Evolutionary conservation across 2,797 vertebrate species (phyloP), one percentile per base, ranked within the genome.

Genomic region (Amniataba percoides): DNA sequence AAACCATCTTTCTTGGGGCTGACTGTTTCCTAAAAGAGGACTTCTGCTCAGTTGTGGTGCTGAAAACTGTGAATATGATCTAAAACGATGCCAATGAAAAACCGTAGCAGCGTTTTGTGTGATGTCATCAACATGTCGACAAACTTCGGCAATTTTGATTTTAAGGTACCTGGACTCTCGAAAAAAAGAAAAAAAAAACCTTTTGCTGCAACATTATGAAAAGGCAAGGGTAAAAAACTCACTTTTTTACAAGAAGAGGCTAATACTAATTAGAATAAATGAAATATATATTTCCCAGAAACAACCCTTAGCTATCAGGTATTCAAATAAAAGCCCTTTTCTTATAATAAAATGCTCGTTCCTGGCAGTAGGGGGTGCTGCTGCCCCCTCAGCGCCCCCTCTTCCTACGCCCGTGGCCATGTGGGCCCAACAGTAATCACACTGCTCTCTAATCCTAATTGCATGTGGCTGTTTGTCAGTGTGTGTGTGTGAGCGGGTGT

Each of bases 391-490:
- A 14, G 25, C 43, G 8, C 21, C 34, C 53, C 40, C 58, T 19
- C 48, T 15, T 45, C 34, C 51, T 9, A 5, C 18, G 1, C 12
- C 11, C 36, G 13, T 4, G 40, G 36, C 61, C 70, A 14, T 19
- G 42, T 49, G 74, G 58, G 68, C 82, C 64, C 67, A 21, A 58
- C 52, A 58, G 68, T 69, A 69, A 83, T 79, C 63, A 67, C 77
- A 68, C 25, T 48, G 65, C 58, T 72, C 39, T 71, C 40, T 82
- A 83, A 85, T 87, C 84, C 86, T 83, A 78, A 89, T 78, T 85
- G 75, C 71, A 72, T 74, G 42, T 69, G 51, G 71, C 25, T 65
- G 39, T 61, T 57, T 48, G 52, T 72, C 42, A 52, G 46, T 63
- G 51, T 43, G 51, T 58, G 34, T 43, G 46, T 40, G 27, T n/a